Evolutionary conservation across 2,797 vertebrate species (phyloP), one percentile per base, ranked within the genome.

Genomic region (Adrianichthys oophorus): DNA sequence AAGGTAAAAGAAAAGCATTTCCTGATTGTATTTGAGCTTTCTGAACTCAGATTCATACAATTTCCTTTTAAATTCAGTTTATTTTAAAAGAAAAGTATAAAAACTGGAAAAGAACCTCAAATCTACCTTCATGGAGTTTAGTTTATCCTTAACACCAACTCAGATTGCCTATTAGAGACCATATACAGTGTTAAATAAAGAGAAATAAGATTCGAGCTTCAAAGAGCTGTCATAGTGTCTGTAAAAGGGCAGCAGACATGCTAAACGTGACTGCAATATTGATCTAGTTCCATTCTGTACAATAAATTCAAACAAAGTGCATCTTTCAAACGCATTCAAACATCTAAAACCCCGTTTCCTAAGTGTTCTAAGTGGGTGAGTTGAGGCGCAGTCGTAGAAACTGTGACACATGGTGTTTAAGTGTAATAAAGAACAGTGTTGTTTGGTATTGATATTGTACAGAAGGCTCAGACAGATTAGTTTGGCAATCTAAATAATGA

Each of bases 401-500:
- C 62, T 16, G 59, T 74, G 64, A 71, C 71, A 52, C 78, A 65
- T 49, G 59, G 65, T 83, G 72, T 75, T 68, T 32, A 58, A 68
- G 63, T 67, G 56, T 70, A 66, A 72, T 57, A 70, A 61, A 73
- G 66, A 67, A 66, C 68, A 61, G 77, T 74, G 64, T 72, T 74
- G 74, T 82, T 78, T 26, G 52, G 61, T 75, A 50, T 71, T 74
- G 47, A 56, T 66, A 69, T 70, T 79, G 73, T 79, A 61, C 49
- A 76, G 71, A 74, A 56, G 65, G 69, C 63, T 83, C 62, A 71
- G 68, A 54, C 65, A 68, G 64, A 37, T 32, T 32, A 32, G 29
- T 32, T 32, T 68, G 70, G 68, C 67, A 62, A 21, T 67, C 46
- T 60, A 52, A 50, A 70, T 61, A 70, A 79, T 71, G 19, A 76